phyloP scores from a whole-genome alignment of 2,888 invertebrate genomes.

The Campopleginae sp. region DNA sequence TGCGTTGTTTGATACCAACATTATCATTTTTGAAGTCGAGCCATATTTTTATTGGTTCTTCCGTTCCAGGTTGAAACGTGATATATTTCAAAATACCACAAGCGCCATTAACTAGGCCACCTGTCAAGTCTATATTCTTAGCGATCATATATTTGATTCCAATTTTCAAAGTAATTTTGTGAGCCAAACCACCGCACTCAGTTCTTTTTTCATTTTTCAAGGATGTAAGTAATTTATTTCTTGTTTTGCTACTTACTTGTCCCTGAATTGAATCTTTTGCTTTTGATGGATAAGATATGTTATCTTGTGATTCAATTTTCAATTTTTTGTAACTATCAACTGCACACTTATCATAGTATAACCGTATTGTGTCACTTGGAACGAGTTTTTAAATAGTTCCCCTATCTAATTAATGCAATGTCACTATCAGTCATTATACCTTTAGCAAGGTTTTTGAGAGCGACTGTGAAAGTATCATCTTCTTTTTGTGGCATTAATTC shows the following conservation, averaged over 20 bases:
- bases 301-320: conserved; percentile 1
- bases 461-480: conserved; percentile 70
- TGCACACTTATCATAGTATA: conserved; percentile 22
- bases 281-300: conserved; percentile 29
- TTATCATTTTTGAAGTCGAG: conserved; percentile 60
- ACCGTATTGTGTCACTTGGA: conserved; percentile 48
- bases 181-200: too few species aligned
- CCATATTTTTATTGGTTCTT: conserved; percentile 53
- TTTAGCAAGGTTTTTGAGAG: conserved; percentile 72
- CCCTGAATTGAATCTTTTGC: conserved; percentile 63
- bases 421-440: conserved; percentile 70
- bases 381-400: conserved; percentile 50
- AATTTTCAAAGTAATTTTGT: too few species aligned
- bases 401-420: conserved; percentile 67
- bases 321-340: conserved; percentile 34
- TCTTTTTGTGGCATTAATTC: conserved; percentile 77
- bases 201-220: too few species aligned
- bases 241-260: conserved; percentile 41
- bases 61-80: conserved; percentile 63
- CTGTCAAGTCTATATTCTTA: too few species aligned
- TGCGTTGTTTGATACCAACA: conserved; percentile 50
- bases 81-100: neutral
- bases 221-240: too few species aligned
- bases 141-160: too few species aligned
- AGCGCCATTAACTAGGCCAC: too few species aligned